Evolutionary conservation across 2,113 vertebrate genomes (phyloP), one percentile per base, ranked within the genome.

Genomic region (Uria lomvia): DNA sequence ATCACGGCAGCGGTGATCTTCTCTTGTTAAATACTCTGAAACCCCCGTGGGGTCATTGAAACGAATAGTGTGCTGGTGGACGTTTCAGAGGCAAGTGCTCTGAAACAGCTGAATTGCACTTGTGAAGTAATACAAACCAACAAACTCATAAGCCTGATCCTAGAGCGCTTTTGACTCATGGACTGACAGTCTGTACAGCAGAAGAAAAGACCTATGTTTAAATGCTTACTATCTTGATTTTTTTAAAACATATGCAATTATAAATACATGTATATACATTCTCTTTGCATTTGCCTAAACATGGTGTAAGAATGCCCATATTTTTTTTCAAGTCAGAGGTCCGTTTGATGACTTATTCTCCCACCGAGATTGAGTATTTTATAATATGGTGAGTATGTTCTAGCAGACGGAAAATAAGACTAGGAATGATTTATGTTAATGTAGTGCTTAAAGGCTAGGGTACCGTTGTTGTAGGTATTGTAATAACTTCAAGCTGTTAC

Each of bases 401-500:
- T 2, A 83, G 47, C 26, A 83, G 67, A 62, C 6, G 15, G 24
- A 80, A 90, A 73, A 45, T 68, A 70, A 62, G 55, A 42, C 11
- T 45, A 66, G 50, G 18, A 53, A n/a, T n/a, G 66, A 40, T 79
- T 93, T 75, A 36, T 79, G 27, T 63, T 86, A 73, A 90, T 76
- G 3, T 11, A 68, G 49, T 72, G 14, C 58, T 79, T 68, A 81
- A 68, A 23, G 55, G 30, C 56, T 56, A 78, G 42, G 21, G 56
- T 81, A 36, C 47, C 0, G 1, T 36, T 78, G 40, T 26, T 76
- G 22, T 23, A 84, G n/a, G 23, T 43, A 67, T 34, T 34, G 36
- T 90, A 90, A 92, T 86, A 82, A 72, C 11, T 85, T 85, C 62
- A 94, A 68, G 72, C 73, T 87, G 65, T 87, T 65, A 50, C 42